A percentile compares a stretch with the other conserved stretches of the same genome.
Conservation (phyloP, 2,113 vertebrate species). For the Argyrosomus japonicus region DNA sequence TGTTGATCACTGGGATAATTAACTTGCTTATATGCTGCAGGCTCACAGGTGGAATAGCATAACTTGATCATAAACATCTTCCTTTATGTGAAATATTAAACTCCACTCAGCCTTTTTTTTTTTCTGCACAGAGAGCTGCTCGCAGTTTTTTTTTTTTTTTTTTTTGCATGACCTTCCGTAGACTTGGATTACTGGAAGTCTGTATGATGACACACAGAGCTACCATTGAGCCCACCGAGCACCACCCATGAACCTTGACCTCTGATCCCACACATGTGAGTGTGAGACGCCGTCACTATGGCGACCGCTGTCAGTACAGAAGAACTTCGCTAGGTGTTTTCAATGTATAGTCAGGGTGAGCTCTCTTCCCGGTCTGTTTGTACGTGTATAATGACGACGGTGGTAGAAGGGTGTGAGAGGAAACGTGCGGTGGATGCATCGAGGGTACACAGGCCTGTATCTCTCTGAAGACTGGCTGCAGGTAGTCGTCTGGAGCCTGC, state of each 20-base stretch:
- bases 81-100: conserved; percentile 23
- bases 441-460: conserved; percentile 31
- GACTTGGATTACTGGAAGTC: conserved; percentile 69
- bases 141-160: conserved; percentile 1
- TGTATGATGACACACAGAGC: conserved; percentile 75
- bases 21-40: conserved; percentile 21
- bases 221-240: conserved; percentile 74
- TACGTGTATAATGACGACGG: conserved; percentile 40
- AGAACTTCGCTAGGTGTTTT: conserved; percentile 24
- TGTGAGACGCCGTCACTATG: conserved; percentile 71
- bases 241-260: conserved; percentile 78
- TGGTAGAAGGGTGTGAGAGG: conserved; percentile 68
- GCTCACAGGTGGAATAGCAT: conserved; percentile 20
- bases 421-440: conserved; percentile 38
- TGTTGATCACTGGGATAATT: conserved; percentile 41
- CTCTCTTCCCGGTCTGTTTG: conserved; percentile 48
- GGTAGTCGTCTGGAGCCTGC: conserved; percentile 55
- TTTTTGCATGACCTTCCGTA: conserved; percentile 51
- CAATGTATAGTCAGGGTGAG: conserved; percentile 29
- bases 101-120: conserved; percentile 2
- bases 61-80: conserved; percentile 15
- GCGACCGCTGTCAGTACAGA: conserved; percentile 54
- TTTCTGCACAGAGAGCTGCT: conserved; percentile 1
- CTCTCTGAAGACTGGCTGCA: conserved; percentile 49
- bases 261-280: conserved; percentile 75